These are phyloP conservation scores for Apodemia duryi DNA, from an alignment of 2,888 invertebrate genomes.

Conservation along the genomic window DNA sequence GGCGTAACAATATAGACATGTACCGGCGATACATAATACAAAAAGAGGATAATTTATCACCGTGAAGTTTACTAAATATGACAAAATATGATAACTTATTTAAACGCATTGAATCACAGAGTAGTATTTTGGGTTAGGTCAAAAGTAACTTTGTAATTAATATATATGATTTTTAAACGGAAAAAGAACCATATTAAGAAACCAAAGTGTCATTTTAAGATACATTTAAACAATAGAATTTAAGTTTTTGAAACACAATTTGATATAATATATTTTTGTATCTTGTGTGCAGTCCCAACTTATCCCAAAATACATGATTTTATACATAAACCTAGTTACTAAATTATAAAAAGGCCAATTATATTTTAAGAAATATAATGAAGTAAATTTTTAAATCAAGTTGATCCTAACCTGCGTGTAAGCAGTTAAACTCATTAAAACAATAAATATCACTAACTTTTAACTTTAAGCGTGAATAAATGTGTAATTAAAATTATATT, in stretches of 20 bases:
- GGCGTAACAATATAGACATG: background rate
- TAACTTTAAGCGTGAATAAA: background rate
- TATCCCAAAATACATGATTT: no score
- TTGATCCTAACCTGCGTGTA: background rate
- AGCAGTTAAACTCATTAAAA: background rate
- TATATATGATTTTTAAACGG: background rate
- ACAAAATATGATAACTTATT: background rate
- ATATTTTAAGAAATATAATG: no score
- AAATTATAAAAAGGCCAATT: no score
- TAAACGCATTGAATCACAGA: background rate
- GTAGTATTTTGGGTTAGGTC: background rate
- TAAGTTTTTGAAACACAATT: no score
- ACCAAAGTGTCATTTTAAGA: background rate
- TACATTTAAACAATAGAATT: background rate
- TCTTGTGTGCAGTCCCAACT: no score
- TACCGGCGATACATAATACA: background rate
- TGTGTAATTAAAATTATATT: slow-evolving; percentile 21
- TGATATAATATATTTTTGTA: no score
- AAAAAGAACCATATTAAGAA: background rate
- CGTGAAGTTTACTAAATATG: background rate
- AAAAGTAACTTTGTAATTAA: background rate
- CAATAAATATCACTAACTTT: background rate
- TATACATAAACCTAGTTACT: no score
- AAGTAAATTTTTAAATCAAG: no score
- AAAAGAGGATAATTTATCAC: background rate